phyloP scores from a whole-genome alignment of 2,113 vertebrate genomes.

The Taurulus bubalis region DNA sequence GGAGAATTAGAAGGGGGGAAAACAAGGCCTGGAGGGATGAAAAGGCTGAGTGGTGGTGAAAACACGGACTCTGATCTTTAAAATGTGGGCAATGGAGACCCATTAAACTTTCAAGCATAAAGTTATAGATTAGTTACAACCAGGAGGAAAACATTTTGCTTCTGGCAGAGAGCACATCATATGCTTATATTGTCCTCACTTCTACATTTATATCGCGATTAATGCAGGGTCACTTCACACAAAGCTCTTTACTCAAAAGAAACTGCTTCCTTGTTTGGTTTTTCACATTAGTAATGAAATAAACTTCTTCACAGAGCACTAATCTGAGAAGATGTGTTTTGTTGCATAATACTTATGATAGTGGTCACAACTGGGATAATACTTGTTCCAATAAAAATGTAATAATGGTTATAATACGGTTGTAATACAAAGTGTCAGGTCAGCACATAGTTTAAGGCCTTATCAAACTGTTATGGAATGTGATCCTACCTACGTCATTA shows the following conservation, averaged over 20 bases:
- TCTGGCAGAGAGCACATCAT: neutral
- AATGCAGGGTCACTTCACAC: neutral
- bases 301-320: neutral
- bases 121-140: neutral
- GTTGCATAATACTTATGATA: neutral
- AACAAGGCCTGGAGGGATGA: slow-evolving; percentile 40
- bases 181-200: neutral
- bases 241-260: neutral
- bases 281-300: neutral
- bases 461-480: neutral
- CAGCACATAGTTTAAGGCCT: neutral
- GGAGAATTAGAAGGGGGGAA: slow-evolving; percentile 6
- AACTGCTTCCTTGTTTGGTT: neutral
- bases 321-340: neutral
- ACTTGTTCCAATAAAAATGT: neutral
- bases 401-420: too few relatives aligned
- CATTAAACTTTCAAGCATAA: slow-evolving; percentile 9
- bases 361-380: neutral
- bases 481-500: neutral
- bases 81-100: slow-evolving; percentile 21
- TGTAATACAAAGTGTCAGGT: too few relatives aligned
- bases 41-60: neutral
- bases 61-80: slow-evolving; percentile 38
- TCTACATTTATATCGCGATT: neutral
- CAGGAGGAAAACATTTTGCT: neutral